These are phyloP conservation scores for Paralichthys olivaceus DNA, from an alignment of 2,113 vertebrate species.

Conservation along the genomic window DNA sequence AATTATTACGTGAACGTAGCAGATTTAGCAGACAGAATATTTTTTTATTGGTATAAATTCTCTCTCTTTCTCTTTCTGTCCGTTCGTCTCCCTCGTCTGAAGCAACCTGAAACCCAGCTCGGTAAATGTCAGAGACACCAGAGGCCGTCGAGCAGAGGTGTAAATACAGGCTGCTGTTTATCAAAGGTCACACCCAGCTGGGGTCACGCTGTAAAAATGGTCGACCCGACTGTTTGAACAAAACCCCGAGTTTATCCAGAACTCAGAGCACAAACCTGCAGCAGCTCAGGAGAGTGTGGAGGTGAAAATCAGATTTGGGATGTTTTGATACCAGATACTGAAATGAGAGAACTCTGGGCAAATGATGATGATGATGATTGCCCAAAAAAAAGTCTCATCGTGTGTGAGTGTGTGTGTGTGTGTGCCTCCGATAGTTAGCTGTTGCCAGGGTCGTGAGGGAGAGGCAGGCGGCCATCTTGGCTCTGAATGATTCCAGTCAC, in stretches of 20 bases:
- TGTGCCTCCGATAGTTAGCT: slow-evolving; percentile 2
- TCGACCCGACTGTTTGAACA: slow-evolving; percentile 32
- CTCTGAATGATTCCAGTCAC: slow-evolving; percentile 28
- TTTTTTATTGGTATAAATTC: neutral
- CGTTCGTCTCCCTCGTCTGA: neutral
- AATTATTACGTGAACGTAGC: neutral
- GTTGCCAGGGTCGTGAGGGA: slow-evolving; percentile 16
- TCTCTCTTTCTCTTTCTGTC: too few species aligned
- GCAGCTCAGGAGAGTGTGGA: neutral
- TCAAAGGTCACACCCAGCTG: slow-evolving; percentile 63
- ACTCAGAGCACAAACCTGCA: neutral
- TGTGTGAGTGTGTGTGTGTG: slow-evolving; percentile 4
- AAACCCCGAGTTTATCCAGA: slow-evolving; percentile 10
- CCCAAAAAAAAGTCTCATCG: neutral
- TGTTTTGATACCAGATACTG: too few species aligned
- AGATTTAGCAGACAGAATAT: neutral
- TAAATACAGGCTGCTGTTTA: slow-evolving; percentile 64
- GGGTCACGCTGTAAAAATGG: slow-evolving; percentile 33
- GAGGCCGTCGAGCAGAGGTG: slow-evolving; percentile 39
- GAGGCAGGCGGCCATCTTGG: slow-evolving; percentile 48
- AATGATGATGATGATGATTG: too few species aligned
- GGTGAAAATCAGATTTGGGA: too few species aligned
- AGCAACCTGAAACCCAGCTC: slow-evolving; percentile 37
- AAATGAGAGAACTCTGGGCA: too few species aligned
- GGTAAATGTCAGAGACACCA: slow-evolving; percentile 62